A percentile compares a stretch with the other conserved stretches of the same genome.
Conservation (phyloP, 2,113 vertebrate genomes). For the Peromyscus leucopus region DNA sequence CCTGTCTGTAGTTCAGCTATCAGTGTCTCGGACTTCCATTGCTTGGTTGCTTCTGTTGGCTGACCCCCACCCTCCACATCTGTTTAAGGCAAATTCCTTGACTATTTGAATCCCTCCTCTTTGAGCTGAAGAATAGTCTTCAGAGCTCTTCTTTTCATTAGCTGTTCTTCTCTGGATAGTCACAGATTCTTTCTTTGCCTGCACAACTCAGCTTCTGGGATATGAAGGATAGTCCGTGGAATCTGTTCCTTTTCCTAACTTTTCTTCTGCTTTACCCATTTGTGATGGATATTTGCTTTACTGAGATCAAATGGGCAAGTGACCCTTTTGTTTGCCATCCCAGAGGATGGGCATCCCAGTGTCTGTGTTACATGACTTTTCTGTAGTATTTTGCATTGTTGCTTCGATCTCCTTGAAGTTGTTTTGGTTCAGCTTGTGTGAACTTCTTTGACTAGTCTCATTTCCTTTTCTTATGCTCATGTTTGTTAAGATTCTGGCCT, state of each 20-base stretch:
- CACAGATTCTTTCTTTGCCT: not conserved
- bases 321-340: not conserved
- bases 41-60: not conserved
- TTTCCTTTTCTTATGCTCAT: not conserved
- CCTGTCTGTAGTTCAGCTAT: not conserved
- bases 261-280: not conserved
- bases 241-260: not conserved
- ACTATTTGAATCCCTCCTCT: not conserved
- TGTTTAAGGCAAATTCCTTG: not conserved
- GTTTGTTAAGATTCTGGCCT: not conserved
- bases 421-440: not conserved
- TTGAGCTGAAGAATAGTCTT: not conserved
- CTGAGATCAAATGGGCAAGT: not conserved
- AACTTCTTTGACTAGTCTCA: not conserved
- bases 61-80: not conserved
- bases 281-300: not conserved
- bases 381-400: not conserved
- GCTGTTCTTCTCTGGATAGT: not conserved
- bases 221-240: not conserved
- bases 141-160: not conserved
- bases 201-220: not conserved
- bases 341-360: not conserved
- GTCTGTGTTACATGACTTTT: not conserved
- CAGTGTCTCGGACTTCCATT: not conserved
- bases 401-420: not conserved